phyloP scores from a whole-genome alignment of 2,113 vertebrate species.

The Ardeotis arabs region DNA sequence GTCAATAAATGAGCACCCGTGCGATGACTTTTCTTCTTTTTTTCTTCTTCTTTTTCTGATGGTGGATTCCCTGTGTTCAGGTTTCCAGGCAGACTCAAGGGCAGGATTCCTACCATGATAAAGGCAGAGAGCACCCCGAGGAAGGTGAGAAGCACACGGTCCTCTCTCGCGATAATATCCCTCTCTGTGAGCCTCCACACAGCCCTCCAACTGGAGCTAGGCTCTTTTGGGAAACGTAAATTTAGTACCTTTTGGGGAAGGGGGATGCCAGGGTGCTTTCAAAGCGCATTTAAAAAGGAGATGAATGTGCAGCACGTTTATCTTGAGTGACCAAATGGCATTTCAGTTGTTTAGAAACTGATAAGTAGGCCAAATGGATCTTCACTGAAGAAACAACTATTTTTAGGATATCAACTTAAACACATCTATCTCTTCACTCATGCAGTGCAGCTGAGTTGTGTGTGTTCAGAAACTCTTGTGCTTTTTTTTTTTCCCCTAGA shows the following conservation, averaged over 20 bases:
- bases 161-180: not conserved
- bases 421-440: not conserved
- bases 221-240: not conserved
- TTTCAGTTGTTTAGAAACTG: slow-evolving; percentile 44
- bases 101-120: slow-evolving; percentile 94
- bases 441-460: not conserved
- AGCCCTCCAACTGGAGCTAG: not conserved
- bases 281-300: not conserved
- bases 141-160: slow-evolving; percentile 82
- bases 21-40: slow-evolving; percentile 19
- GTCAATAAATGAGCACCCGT: not conserved
- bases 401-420: slow-evolving; percentile 41
- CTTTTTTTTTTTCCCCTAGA: not conserved
- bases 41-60: slow-evolving; percentile 33
- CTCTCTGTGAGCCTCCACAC: not conserved
- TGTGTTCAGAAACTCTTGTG: not conserved
- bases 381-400: slow-evolving; percentile 41
- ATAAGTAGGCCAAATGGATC: slow-evolving; percentile 54
- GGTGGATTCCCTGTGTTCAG: slow-evolving; percentile 69
- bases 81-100: slow-evolving; percentile 88
- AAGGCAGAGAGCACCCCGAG: slow-evolving; percentile 91
- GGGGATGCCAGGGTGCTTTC: not conserved
- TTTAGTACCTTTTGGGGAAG: not conserved
- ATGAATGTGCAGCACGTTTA: not conserved
- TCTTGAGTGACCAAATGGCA: slow-evolving; percentile 42